Evolutionary conservation across 53 echinoderm and acorn worm genomes (phyloP), one percentile per base, ranked within the genome.

Genomic region (Patiria pectinifera): DNA sequence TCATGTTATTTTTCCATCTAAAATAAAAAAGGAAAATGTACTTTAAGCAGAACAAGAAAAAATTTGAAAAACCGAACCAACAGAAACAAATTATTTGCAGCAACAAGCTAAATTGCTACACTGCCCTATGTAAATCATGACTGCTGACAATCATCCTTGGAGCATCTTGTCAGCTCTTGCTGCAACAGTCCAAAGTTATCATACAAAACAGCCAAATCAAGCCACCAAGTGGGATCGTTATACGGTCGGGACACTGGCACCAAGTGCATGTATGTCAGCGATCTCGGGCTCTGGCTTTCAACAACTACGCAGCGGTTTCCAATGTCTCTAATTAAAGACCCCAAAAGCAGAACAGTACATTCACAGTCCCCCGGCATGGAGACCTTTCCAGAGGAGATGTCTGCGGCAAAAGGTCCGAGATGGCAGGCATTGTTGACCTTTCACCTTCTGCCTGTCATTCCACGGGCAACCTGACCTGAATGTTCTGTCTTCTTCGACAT

Each of bases 201-300:
- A 70, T 19, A 70, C 21, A 70, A 18, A 4, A 13, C 35, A 35
- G 16, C 70, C 19, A 4, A 21, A 70, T 70, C 70, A 70, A 70
- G 70, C 4, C 70, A 70, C 16, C 16, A 13, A 2, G 0, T 0
- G 70, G 70, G 70, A 19, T 70, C 5, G 11, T 78, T 35, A 43
- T 11, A 35, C 35, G 35, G 35, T 15, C 43, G 11, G 78, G 78
- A 8, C 78, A 78, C 15, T 12, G 78, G 78, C 15, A 25, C 45
- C 45, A 15, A 45, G 78, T 1, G 35, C 35, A 35, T 35, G 35
- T 78, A 78, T 35, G 78, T 15, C 78, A 78, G 44, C 44, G 44
- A 78, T 78, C 78, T 78, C 78, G 24, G 78, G 78, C 78, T 78
- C 26, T 78, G 24, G 25, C 35, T 44, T 43, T 78, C 78, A 11